Base-by-base conservation (phyloP, 2,888 invertebrate species). In the Stenolophus ochropezus region DNA sequence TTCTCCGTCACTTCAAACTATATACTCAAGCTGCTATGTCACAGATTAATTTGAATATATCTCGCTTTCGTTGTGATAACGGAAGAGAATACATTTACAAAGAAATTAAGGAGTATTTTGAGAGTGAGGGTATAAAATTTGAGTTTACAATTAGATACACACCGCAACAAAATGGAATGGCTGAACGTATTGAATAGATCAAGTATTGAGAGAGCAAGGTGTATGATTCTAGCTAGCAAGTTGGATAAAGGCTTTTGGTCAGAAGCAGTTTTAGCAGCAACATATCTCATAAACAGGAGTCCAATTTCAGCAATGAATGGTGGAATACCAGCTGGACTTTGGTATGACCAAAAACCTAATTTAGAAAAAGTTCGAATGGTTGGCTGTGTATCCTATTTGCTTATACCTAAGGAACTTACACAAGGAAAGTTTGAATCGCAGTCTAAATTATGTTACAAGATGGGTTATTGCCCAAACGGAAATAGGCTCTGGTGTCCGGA, bases 81-180 rank as follows among this genome's bases (percentile, higher is more conserved):
- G 86, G 86, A 3, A 83, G 85, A 21, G 86, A 87, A 83, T 87
- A 87, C 83, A 83, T 86, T 49, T 86, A 85, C 16, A 85, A 84
- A 81, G 86, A 86, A 53, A 83, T 86, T 18, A 83, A 83, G 69
- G 16, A 83, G 5, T 83, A 81, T 82, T 85, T 83, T 47, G 83
- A 84, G 58, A 27, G 21, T 0, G 84, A 82, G 53, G 85, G 85
- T 1, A 86, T 86, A 49, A 71, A 82, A 25, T 71, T 84, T 65
- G 84, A 86, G 69, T 84, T 83, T 21, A 85, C 84, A 14, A 84
- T 84, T 4, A 73, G 83, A 4, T 86, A 86, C 77, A 85, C 85
- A 3, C 86, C 86, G 0, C 71, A 86, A 78, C 85, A 85, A 56
- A 85, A 85, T 73, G 85, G 85, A 47, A 83, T 85, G 1, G 84